Evolutionary conservation across 2,113 vertebrate genomes (phyloP).

Genomic region (Ranitomeya variabilis): DNA sequence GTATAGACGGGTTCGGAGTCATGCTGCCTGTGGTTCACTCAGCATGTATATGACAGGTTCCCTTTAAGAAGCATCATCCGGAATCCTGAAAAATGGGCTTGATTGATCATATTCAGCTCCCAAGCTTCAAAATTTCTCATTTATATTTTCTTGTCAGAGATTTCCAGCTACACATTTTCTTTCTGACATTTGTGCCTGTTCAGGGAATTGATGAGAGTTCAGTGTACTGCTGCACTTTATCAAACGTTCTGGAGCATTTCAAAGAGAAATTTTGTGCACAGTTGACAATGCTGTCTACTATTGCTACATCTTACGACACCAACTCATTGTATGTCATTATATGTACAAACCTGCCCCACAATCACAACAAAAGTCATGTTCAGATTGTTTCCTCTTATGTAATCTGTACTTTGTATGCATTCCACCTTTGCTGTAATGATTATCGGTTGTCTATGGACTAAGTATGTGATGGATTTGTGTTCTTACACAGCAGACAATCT

Average conservation of each 20-base stretch:
- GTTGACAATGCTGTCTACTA: not conserved
- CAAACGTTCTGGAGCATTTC: not conserved
- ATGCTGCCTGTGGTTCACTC: too few relatives aligned
- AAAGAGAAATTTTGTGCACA: slow-evolving; percentile 19
- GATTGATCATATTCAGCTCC: slow-evolving; percentile 15
- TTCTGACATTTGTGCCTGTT: slow-evolving; percentile 21
- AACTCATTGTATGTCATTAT: not conserved
- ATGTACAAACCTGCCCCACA: not conserved
- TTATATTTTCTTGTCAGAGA: slow-evolving; percentile 33
- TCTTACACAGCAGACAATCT: too few relatives aligned
- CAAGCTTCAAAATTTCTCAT: not conserved
- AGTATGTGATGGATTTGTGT: too few relatives aligned
- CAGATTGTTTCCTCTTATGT: not conserved
- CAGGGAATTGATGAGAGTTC: slow-evolving; percentile 13
- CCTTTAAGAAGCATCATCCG: not conserved
- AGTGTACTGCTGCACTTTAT: slow-evolving; percentile 31
- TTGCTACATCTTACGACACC: not conserved
- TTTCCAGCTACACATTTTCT: slow-evolving; percentile 17
- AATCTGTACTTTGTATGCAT: too few relatives aligned
- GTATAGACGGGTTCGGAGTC: too few relatives aligned
- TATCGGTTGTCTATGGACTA: too few relatives aligned
- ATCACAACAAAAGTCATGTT: not conserved
- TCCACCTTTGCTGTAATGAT: too few relatives aligned
- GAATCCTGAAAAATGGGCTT: slow-evolving; percentile 4
- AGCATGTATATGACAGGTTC: too few relatives aligned